Evolutionary conservation across 2,113 vertebrate genomes (phyloP).

Genomic region (Isurus oxyrinchus): DNA sequence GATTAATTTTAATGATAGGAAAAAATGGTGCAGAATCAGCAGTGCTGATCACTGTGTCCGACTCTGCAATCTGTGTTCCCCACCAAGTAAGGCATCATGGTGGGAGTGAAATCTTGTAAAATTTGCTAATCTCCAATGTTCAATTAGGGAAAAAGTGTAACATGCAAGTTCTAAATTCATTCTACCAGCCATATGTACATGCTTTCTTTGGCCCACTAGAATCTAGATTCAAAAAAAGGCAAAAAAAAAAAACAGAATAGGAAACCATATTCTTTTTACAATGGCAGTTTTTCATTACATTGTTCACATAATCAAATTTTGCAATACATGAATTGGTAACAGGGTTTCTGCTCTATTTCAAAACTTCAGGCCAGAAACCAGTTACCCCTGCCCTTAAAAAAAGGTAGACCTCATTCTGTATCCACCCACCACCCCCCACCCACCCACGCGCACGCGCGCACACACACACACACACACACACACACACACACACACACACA

Average conservation of each 20-base stretch:
- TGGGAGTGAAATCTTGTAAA: background rate
- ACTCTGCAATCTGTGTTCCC: background rate
- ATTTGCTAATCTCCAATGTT: background rate
- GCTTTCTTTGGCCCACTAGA: background rate
- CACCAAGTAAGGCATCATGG: background rate
- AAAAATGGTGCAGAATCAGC: background rate
- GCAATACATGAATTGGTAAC: background rate
- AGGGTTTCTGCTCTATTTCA: background rate
- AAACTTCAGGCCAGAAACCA: background rate
- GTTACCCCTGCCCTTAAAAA: background rate
- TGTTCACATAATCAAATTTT: background rate
- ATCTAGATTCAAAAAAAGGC: background rate
- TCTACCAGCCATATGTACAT: background rate
- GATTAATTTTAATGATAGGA: background rate
- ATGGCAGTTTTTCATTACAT: background rate
- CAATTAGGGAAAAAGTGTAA: background rate
- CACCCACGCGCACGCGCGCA: too few species aligned
- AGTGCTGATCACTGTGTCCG: background rate
- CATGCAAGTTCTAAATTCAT: background rate
- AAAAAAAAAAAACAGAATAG: background rate
- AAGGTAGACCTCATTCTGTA: background rate
- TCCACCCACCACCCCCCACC: too few species aligned
- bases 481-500: too few species aligned
- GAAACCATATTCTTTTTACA: background rate
- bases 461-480: too few species aligned